These are phyloP conservation scores for Melanotus villosus DNA, from an alignment of 2,888 invertebrate species.

Conservation along the genomic window DNA sequence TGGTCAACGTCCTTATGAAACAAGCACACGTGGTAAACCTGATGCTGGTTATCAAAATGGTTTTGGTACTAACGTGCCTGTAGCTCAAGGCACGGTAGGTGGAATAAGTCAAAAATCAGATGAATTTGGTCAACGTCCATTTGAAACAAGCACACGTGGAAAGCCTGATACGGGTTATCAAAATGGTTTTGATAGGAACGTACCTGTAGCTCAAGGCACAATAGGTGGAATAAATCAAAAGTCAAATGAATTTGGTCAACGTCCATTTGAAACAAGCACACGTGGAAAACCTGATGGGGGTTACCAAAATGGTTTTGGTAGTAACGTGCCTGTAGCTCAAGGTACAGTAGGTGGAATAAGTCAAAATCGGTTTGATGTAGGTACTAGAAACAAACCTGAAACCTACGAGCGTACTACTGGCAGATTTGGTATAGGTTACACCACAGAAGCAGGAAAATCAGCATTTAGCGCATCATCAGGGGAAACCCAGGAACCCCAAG, in stretches of 20 bases:
- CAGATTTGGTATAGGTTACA: neutral
- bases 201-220: too few species aligned
- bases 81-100: too few species aligned
- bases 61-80: too few species aligned
- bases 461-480: conserved; percentile 53
- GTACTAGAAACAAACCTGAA: neutral
- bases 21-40: too few species aligned
- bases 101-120: too few species aligned
- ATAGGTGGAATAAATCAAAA: too few species aligned
- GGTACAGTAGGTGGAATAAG: neutral
- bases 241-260: neutral
- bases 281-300: too few species aligned
- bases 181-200: too few species aligned
- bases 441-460: conserved; percentile 45
- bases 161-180: too few species aligned
- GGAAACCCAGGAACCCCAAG: conserved; percentile 82
- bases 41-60: too few species aligned
- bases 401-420: neutral
- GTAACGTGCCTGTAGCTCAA: too few species aligned
- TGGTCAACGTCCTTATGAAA: neutral
- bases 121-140: neutral
- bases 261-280: neutral
- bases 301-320: too few species aligned
- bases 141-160: neutral
- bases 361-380: neutral